phyloP scores from a whole-genome alignment of 2,888 invertebrate species.

The Petrolisthes cinctipes region DNA sequence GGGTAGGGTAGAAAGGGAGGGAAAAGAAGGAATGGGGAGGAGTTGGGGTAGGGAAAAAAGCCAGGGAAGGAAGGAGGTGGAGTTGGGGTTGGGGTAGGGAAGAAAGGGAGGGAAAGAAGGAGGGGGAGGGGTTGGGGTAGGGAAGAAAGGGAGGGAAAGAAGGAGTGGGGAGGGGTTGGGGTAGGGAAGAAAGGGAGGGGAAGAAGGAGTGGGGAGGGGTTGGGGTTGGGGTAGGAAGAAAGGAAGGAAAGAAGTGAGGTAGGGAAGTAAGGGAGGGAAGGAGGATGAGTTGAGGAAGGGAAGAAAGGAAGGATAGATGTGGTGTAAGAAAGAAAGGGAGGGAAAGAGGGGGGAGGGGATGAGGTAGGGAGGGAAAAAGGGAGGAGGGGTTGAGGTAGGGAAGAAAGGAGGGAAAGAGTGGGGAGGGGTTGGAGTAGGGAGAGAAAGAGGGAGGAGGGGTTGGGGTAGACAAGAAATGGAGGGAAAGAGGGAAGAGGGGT shows the following conservation, averaged over 20 bases:
- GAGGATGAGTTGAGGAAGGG: neutral
- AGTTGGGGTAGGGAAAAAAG: neutral
- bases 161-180: neutral
- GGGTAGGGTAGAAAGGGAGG: too few species aligned
- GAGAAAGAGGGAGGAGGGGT: neutral
- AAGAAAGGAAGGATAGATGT: neutral
- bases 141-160: too few species aligned
- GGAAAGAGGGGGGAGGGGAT: neutral
- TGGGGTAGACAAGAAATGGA: too few species aligned
- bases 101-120: neutral
- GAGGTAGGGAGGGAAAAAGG: neutral
- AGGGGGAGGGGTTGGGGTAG: too few species aligned
- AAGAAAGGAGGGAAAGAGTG: neutral
- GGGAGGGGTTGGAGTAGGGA: too few species aligned
- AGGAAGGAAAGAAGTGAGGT: neutral
- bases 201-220: conserved; percentile 3
- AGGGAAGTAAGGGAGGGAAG: too few species aligned
- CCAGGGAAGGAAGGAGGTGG: neutral
- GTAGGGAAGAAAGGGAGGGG: neutral
- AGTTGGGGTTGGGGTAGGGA: too few species aligned
- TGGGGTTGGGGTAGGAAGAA: neutral
- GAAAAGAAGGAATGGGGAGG: too few species aligned
- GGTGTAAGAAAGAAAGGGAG: neutral
- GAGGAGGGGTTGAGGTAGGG: neutral
- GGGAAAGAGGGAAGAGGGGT: too few species aligned